phyloP scores from a whole-genome alignment of 1,140 invertebrate species.

The Drosophila simulans region DNA sequence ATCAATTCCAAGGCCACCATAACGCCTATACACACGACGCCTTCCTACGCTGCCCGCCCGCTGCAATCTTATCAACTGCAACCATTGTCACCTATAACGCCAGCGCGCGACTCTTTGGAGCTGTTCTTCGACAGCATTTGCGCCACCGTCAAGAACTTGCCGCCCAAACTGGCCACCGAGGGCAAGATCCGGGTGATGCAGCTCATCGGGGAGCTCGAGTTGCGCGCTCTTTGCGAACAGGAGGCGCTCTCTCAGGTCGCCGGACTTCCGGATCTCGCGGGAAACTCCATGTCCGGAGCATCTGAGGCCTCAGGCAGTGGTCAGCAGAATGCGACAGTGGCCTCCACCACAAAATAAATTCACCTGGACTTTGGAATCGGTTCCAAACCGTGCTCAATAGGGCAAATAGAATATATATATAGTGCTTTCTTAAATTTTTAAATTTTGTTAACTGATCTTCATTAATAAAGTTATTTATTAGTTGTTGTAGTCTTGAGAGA shows the following conservation, averaged over 20 bases:
- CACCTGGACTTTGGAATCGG: slow-evolving; percentile 13
- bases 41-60: slow-evolving; percentile 35
- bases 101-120: slow-evolving; percentile 65
- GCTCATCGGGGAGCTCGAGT: slow-evolving; percentile 70
- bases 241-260: slow-evolving; percentile 34
- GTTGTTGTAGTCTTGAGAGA: slow-evolving; percentile 14
- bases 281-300: slow-evolving; percentile 1
- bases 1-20: slow-evolving; percentile 71
- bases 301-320: slow-evolving; percentile 50
- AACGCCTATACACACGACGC: slow-evolving; percentile 56
- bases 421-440: slow-evolving; percentile 11
- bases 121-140: slow-evolving; percentile 80
- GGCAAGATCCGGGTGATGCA: slow-evolving; percentile 78
- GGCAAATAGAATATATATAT: slow-evolving; percentile 10
- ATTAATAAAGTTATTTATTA: slow-evolving; percentile 45
- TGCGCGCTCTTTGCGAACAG: slow-evolving; percentile 69
- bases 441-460: slow-evolving; percentile 39
- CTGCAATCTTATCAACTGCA: slow-evolving; percentile 58
- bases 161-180: slow-evolving; percentile 76
- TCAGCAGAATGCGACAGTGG: slow-evolving; percentile 69
- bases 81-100: slow-evolving; percentile 33
- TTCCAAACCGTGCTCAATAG: slow-evolving; percentile 29
- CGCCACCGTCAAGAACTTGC: slow-evolving; percentile 66
- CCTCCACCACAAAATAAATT: slow-evolving; percentile 65
- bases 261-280: slow-evolving; percentile 11